phyloP scores from a whole-genome alignment of 2,888 invertebrate species.

The Aleiodes testaceus region DNA sequence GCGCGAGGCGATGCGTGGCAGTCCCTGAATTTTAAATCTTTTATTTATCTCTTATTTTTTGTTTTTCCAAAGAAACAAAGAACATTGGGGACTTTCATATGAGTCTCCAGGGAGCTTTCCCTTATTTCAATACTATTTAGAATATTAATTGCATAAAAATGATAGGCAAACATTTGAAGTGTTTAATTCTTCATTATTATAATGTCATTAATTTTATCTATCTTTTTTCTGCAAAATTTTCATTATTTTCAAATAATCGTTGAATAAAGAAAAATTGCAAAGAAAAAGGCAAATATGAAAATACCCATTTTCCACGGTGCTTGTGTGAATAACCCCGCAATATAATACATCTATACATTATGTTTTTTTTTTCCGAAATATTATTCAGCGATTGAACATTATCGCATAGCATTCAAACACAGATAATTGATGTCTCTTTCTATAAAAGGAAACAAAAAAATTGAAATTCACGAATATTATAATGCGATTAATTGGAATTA shows the following conservation, averaged over 20 bases:
- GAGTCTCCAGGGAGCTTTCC: conserved; percentile 4
- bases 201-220: not conserved
- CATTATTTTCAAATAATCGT: not conserved
- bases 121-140: conserved; percentile 8
- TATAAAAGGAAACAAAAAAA: not conserved
- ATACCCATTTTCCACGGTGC: conserved; percentile 11
- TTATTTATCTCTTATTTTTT: not conserved
- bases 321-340: conserved; percentile 23
- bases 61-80: not conserved
- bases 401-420: not conserved
- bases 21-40: conserved; percentile 9
- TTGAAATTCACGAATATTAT: conserved; percentile 11
- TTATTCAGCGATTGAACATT: not conserved
- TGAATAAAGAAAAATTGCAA: not conserved
- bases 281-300: conserved; percentile 21
- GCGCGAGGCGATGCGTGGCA: conserved; percentile 20
- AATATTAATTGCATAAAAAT: conserved; percentile 6
- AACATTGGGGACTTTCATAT: not conserved
- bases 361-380: conserved; percentile 2
- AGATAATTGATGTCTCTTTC: not conserved
- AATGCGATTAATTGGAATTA: conserved; percentile 21
- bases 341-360: conserved; percentile 19
- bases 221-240: conserved; percentile 5
- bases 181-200: not conserved
- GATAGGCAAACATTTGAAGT: not conserved